Base-by-base conservation (phyloP, 2,797 vertebrate species). In the Anabas testudineus region DNA sequence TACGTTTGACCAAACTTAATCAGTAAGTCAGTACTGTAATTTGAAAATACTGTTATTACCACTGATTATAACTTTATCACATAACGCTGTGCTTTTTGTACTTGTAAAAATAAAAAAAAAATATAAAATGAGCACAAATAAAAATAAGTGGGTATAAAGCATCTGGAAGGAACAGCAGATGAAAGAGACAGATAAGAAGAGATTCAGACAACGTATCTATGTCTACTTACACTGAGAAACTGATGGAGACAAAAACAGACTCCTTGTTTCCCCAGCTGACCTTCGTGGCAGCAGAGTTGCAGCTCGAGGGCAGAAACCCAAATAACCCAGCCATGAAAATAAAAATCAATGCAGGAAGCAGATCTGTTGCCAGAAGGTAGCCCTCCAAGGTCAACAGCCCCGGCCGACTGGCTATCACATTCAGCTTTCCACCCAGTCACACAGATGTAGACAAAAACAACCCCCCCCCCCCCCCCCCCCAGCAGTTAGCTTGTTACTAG, bases 261-360 rank as follows among this genome's bases (percentile, higher is more conserved):
- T 84, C 65, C 71, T 74, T 10, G 74, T 80, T 75, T 83, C 82
- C 85, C 47, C 69, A 39, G 67, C 69, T 86, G 82, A 89, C 89
- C 90, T 91, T 91, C 89, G 83, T 79, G 69, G 82, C 58, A 72
- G 67, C 56, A 57, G 60, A 71, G 80, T 81, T 76, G 74, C 39
- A 57, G 82, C 88, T 88, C 32, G 51, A 85, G 90, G 88, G 85
- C 83, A 86, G 77, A 72, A 89, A 91, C 84, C 85, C 87, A 90
- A 90, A 92, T 91, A 91, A 91, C 73, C 57, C 67, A 52, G 82
- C 84, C 81, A 85, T 88, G 89, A 82, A 91, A 91, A 92, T 88
- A 83, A 91, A 91, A 91, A 92, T 91, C 92, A 91, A 93, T 92
- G 83, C 86, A 90, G 87, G 90, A 91, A 89, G 84, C 88, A 80